Evolutionary conservation across 2,797 vertebrate species (phyloP).

Genomic region (Anableps anableps): DNA sequence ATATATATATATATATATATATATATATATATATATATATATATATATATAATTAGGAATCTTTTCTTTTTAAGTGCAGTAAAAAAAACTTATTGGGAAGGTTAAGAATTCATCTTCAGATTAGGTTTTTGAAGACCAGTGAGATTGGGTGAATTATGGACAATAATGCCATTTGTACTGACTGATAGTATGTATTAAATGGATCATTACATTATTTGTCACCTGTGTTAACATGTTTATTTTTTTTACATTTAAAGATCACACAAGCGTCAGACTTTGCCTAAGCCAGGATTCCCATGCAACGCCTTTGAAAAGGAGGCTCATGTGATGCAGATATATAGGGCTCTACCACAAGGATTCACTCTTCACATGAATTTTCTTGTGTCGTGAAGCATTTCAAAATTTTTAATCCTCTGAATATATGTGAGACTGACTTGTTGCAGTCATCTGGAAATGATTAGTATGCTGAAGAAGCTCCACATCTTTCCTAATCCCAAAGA

Average conservation of each 20-base stretch:
- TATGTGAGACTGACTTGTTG: slow-evolving; percentile 12
- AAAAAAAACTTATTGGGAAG: not conserved
- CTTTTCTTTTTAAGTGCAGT: not conserved
- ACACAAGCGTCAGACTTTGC: not conserved
- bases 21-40: too few species aligned
- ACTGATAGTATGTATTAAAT: not conserved
- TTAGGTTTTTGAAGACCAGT: not conserved
- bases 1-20: too few species aligned
- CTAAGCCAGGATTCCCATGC: not conserved
- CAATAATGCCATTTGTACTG: not conserved
- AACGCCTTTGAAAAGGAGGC: not conserved
- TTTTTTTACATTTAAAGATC: not conserved
- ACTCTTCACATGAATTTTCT: slow-evolving; percentile 9
- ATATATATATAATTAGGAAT: not conserved
- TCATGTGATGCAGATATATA: not conserved
- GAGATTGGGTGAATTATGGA: not conserved
- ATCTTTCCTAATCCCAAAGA: slow-evolving; percentile 41
- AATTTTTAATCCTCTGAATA: slow-evolving; percentile 22
- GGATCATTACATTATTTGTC: not conserved
- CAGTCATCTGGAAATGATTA: slow-evolving; percentile 29
- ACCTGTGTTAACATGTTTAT: not conserved
- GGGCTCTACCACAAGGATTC: slow-evolving; percentile 6
- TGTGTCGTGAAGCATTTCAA: slow-evolving; percentile 26
- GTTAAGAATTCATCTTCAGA: not conserved
- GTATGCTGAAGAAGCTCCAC: slow-evolving; percentile 7